Conservation (phyloP, 2,113 vertebrate species). For the Phaethornis superciliosus region DNA sequence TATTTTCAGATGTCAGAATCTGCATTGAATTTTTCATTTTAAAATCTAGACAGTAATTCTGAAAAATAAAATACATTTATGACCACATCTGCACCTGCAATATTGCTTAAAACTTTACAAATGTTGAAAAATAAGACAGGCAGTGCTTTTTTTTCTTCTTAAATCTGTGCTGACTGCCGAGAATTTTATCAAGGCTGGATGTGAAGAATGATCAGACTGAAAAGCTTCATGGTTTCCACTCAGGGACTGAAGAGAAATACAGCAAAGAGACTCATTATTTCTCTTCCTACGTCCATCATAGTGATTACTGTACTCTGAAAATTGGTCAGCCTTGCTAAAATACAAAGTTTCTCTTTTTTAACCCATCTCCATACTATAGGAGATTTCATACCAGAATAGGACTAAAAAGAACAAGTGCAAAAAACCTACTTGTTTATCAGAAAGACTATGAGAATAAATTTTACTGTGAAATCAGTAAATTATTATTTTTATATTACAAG, state of each 20-base stretch:
- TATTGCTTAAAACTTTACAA: constrained; percentile 26
- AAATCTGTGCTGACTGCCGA: constrained; percentile 49
- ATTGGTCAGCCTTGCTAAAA: background rate
- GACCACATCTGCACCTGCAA: background rate
- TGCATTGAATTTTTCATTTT: background rate
- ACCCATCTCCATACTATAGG: background rate
- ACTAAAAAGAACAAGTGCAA: background rate
- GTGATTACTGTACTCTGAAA: constrained; percentile 17
- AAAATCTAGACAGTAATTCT: background rate
- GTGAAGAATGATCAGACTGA: constrained; percentile 59
- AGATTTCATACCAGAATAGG: background rate
- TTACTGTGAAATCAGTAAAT: background rate
- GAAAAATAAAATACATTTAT: background rate
- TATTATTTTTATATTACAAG: background rate
- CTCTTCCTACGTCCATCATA: constrained; percentile 12
- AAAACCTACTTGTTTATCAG: background rate
- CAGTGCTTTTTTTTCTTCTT: background rate
- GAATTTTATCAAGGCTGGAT: constrained; percentile 58
- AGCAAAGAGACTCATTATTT: constrained; percentile 24
- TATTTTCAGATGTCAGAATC: background rate
- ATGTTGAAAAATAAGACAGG: background rate
- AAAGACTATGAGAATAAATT: background rate
- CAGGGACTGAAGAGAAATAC: constrained; percentile 23
- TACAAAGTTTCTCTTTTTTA: background rate
- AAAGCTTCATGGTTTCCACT: constrained; percentile 36